Percentiles rank a stretch among this genome's conserved stretches.
Evolutionary conservation across 2,888 invertebrate genomes (phyloP).

Genomic region (Ashinkailepas kermadecensis): DNA sequence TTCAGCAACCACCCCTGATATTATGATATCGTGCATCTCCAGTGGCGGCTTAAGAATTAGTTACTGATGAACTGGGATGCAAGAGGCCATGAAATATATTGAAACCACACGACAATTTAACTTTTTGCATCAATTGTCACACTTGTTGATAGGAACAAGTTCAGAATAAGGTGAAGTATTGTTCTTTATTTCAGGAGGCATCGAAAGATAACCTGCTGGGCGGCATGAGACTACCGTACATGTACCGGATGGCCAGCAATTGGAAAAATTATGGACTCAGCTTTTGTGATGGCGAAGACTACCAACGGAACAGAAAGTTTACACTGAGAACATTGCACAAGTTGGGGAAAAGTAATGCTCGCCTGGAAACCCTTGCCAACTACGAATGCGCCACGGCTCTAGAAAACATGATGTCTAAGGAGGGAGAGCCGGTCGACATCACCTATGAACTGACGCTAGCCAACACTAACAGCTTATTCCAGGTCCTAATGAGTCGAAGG

Average conservation of each 20-base stretch:
- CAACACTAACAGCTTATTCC: not conserved
- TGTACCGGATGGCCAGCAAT: not conserved
- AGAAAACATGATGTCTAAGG: not conserved
- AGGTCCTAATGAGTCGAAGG: not conserved
- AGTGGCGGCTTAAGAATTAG: too few species aligned
- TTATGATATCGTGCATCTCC: too few species aligned
- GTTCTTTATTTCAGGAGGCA: not conserved
- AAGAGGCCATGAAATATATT: too few species aligned
- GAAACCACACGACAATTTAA: too few species aligned
- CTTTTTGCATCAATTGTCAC: too few species aligned
- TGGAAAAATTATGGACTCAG: not conserved
- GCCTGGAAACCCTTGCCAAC: not conserved
- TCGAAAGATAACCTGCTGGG: not conserved
- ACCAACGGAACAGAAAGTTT: not conserved
- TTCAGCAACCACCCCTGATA: too few species aligned
- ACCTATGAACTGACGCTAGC: not conserved
- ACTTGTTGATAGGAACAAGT: not conserved
- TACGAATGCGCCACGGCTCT: not conserved
- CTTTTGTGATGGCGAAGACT: not conserved
- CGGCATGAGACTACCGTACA: not conserved
- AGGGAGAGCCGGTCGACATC: not conserved
- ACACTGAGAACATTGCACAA: not conserved
- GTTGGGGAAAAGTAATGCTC: not conserved
- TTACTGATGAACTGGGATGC: too few species aligned
- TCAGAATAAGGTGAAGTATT: not conserved